Percentiles rank a stretch among this genome's conserved stretches.
Evolutionary conservation across 2,113 vertebrate genomes (phyloP).

Genomic region (Neotoma lepida): DNA sequence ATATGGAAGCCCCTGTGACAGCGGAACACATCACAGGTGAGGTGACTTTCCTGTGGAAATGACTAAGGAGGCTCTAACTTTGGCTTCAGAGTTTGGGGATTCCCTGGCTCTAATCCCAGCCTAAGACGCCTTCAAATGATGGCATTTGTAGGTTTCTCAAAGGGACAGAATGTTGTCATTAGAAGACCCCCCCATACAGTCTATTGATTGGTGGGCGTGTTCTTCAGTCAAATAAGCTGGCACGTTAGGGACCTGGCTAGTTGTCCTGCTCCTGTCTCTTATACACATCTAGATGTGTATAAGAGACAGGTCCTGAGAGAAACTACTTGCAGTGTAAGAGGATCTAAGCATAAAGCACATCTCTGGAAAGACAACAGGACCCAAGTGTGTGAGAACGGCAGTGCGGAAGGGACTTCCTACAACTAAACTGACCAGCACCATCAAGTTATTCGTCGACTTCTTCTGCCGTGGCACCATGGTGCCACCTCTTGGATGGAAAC

Average conservation of each 20-base stretch:
- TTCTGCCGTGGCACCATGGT: not conserved
- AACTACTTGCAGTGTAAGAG: not conserved
- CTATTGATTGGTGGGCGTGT: slow-evolving; percentile 1
- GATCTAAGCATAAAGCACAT: not conserved
- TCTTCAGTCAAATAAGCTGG: not conserved
- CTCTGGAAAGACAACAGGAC: not conserved
- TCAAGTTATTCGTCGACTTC: not conserved
- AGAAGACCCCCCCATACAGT: not conserved
- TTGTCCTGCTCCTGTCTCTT: no score
- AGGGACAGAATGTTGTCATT: not conserved
- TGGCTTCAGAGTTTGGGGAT: not conserved
- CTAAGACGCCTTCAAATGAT: not conserved
- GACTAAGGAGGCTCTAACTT: not conserved
- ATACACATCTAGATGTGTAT: no score
- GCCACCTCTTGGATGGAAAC: slow-evolving; percentile 52
- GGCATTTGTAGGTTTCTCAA: not conserved
- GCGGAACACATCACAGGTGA: not conserved
- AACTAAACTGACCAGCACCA: not conserved
- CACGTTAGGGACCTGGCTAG: not conserved
- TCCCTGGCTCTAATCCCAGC: not conserved
- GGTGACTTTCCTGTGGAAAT: not conserved
- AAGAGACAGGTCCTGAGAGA: no score
- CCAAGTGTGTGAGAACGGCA: not conserved
- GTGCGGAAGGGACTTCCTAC: not conserved
- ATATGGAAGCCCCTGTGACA: not conserved